Percentiles rank a stretch among this genome's conserved stretches.
These are phyloP conservation scores for Marcusenius ussheri DNA, from an alignment of 2,113 vertebrate genomes.

Conservation along the genomic window DNA sequence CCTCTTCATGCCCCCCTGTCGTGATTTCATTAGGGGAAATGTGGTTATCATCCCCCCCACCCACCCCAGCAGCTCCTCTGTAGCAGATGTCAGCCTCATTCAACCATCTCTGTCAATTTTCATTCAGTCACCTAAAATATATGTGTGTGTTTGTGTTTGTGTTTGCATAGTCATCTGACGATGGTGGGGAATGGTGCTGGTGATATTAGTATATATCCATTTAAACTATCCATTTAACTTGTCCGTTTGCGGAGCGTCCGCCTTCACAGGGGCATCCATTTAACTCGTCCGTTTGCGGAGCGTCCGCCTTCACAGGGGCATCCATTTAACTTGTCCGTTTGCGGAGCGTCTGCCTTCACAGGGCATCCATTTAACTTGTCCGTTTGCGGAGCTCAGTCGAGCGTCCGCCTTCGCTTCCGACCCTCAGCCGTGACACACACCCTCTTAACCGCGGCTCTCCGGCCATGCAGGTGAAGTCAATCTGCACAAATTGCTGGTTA, in stretches of 20 bases:
- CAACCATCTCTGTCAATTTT: constrained; percentile 17
- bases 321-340: too few species aligned
- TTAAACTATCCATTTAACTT: too few species aligned
- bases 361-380: background rate
- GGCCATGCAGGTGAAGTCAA: background rate
- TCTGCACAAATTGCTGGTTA: background rate
- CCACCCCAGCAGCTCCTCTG: constrained; percentile 16
- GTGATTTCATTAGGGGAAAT: constrained; percentile 8
- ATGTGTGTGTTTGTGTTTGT: background rate
- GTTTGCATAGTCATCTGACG: background rate
- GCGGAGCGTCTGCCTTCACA: too few species aligned
- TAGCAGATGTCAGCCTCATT: constrained; percentile 22
- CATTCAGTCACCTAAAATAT: constrained; percentile 19
- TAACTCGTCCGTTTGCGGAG: too few species aligned
- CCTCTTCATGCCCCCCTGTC: background rate
- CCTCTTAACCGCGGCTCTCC: background rate
- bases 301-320: too few species aligned
- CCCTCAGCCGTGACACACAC: background rate
- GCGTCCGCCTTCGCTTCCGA: background rate
- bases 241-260: too few species aligned
- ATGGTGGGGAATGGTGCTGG: too few species aligned
- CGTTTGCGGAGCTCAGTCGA: background rate
- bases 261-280: too few species aligned
- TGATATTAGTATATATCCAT: background rate
- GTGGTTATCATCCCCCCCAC: constrained; percentile 13